phyloP scores from a whole-genome alignment of 2,888 invertebrate genomes.

The Drosophila quinaria region DNA sequence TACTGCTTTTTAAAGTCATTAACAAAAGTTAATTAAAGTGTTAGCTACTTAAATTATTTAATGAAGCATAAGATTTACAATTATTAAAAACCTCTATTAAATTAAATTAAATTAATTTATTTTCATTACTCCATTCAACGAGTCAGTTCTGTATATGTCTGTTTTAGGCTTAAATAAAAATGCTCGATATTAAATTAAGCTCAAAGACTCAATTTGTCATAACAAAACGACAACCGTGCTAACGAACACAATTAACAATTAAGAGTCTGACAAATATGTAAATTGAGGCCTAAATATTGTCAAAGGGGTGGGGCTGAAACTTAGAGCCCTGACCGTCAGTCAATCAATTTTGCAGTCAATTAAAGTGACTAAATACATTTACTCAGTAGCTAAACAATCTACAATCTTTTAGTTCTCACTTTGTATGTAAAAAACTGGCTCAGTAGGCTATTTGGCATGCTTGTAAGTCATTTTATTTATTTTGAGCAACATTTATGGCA shows the following conservation, averaged over 20 bases:
- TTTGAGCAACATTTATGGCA: slow-evolving; percentile 58
- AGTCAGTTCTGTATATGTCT: not conserved
- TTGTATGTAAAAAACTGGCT: slow-evolving; percentile 38
- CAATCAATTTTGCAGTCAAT: slow-evolving; percentile 64
- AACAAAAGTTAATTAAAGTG: slow-evolving; percentile 4
- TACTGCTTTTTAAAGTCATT: not conserved
- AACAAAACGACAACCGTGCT: slow-evolving; percentile 13
- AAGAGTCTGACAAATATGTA: slow-evolving; percentile 40
- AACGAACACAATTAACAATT: slow-evolving; percentile 12
- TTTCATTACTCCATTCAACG: not conserved
- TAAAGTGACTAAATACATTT: slow-evolving; percentile 55
- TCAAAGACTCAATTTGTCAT: slow-evolving; percentile 15
- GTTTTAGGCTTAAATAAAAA: not conserved
- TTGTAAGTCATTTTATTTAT: slow-evolving; percentile 27
- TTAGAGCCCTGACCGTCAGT: slow-evolving; percentile 38
- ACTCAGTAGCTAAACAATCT: slow-evolving; percentile 39
- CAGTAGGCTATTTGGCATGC: slow-evolving; percentile 18
- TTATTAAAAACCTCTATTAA: too few relatives aligned
- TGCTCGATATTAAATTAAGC: slow-evolving; percentile 3
- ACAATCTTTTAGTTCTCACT: slow-evolving; percentile 39
- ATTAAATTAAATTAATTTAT: too few relatives aligned
- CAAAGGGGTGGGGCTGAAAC: slow-evolving; percentile 43
- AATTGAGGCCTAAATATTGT: slow-evolving; percentile 47
- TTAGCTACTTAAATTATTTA: too few relatives aligned
- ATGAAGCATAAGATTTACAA: too few relatives aligned